Evolutionary conservation across 2,888 invertebrate genomes (phyloP), one percentile per base, ranked within the genome.

Genomic region (Amiota mariae): DNA sequence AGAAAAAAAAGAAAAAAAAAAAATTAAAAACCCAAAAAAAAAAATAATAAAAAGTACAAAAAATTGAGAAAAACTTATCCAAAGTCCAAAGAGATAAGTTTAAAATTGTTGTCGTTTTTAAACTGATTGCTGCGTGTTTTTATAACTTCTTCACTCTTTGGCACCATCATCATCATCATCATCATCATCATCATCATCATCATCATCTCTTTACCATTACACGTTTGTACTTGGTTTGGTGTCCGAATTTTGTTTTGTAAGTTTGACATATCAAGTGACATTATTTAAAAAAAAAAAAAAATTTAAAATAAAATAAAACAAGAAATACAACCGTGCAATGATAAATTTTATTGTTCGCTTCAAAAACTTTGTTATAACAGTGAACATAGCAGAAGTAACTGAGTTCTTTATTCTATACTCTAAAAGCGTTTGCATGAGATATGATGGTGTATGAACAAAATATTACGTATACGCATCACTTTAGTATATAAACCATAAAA

Each of bases 261-360:
- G 85, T 84, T 86, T 85, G 86, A 83, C 85, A 86, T 83, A 86
- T 83, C 83, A 84, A 36, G 85, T 86, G 86, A 82, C 83, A 86
- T 73, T 66, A 13, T 59, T 8, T 20, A 13, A n/a, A 18, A 66
- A 66, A 18, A 47, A 10, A 47, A 2, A 15, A 8, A 36, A 61
- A 61, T n/a, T n/a, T n/a, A n/a, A n/a, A 61, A 24, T 20, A 61
- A 24, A 11, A 11, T 56, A 2, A 56, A 56, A 56, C 8, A 15
- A 56, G 18, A 56, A 36, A 36, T 36, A 36, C 36, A 36, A 54
- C 54, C 10, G 54, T 64, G 48, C 64, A 47, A 15, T 48, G 48
- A 64, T 64, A 59, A 12, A 64, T 64, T 66, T 66, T 49, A 48
- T 49, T 48, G 49, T 48, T 11, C 48, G 48, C 66, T 47, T 36